A percentile compares a stretch with the other conserved stretches of the same genome.
Conservation (phyloP, 2,797 vertebrate genomes). For the Poeciliopsis gracilis region DNA sequence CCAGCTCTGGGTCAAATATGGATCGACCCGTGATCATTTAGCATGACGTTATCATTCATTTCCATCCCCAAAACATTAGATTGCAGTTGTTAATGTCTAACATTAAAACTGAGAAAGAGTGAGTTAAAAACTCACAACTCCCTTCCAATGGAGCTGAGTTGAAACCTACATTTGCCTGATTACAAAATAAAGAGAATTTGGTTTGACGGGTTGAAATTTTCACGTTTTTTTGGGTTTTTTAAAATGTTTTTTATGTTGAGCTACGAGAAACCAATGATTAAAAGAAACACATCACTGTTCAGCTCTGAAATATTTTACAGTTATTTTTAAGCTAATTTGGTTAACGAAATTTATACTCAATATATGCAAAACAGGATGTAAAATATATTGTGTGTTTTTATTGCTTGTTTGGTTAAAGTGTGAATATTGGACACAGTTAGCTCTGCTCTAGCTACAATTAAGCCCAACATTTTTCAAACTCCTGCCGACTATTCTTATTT, state of each 20-base stretch:
- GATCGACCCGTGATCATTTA: not conserved
- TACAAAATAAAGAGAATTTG: not conserved
- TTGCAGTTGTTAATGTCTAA: not conserved
- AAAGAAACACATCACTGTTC: not conserved
- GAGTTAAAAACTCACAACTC: not conserved
- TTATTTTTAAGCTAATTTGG: not conserved
- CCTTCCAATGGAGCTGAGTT: too few relatives aligned
- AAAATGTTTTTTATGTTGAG: too few relatives aligned
- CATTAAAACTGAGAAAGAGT: not conserved
- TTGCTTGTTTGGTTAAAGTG: not conserved
- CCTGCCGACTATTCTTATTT: not conserved
- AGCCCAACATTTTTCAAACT: not conserved
- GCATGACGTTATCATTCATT: not conserved
- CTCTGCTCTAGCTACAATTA: not conserved
- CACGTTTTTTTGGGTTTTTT: too few relatives aligned
- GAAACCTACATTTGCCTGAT: not conserved
- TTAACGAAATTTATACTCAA: not conserved
- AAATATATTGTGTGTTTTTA: not conserved
- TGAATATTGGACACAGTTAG: not conserved
- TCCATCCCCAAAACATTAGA: not conserved
- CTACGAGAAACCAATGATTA: not conserved
- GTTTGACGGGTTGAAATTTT: not conserved
- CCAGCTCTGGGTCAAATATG: not conserved
- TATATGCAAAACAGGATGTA: not conserved
- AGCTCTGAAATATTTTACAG: not conserved